Evolutionary conservation across 2,797 vertebrate species (phyloP), one percentile per base, ranked within the genome.

Genomic region (Aulostomus chinensis): DNA sequence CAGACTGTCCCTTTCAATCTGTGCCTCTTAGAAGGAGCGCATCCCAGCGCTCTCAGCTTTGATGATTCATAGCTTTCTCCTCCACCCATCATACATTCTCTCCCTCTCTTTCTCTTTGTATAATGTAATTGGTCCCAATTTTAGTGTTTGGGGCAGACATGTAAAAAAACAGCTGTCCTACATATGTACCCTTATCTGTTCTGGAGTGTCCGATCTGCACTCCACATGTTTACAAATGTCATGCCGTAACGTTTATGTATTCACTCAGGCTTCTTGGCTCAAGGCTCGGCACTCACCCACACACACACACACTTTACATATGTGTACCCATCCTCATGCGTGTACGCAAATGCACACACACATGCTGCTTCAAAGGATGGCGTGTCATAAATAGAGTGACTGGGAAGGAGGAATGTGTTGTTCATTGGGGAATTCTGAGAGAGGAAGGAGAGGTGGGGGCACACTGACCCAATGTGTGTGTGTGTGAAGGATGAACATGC

Each of bases 351-450:
- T 60, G 56, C 73, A 57, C 33, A 46, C 33, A 35, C 21, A 22
- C 58, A 76, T 14, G 30, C 43, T 46, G 72, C 81, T 87, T 87
- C 77, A 87, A 86, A 90, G 82, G 60, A 76, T 74, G 66, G 50
- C 33, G 64, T 85, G 78, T 87, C 66, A 80, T 86, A 85, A 86
- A 88, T 81, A 83, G 69, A 75, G 77, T 30, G 76, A 75, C 72
- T 76, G 76, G 77, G 71, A 79, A 74, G 81, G 58, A 85, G 85
- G 86, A 91, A 90, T 91, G 85, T 84, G 78, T 69, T 69, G 68
- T 79, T 85, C 83, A 76, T 45, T 75, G 71, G 85, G 88, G 85
- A 89, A 82, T 85, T 83, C 58, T 51, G 56, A 73, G 70, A 51
- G 59, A 68, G 66, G 60, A 63, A 58, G 54, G 65, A 62, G 65